phyloP scores from a whole-genome alignment of 2,888 invertebrate species.

The Euzophera pinguis region DNA sequence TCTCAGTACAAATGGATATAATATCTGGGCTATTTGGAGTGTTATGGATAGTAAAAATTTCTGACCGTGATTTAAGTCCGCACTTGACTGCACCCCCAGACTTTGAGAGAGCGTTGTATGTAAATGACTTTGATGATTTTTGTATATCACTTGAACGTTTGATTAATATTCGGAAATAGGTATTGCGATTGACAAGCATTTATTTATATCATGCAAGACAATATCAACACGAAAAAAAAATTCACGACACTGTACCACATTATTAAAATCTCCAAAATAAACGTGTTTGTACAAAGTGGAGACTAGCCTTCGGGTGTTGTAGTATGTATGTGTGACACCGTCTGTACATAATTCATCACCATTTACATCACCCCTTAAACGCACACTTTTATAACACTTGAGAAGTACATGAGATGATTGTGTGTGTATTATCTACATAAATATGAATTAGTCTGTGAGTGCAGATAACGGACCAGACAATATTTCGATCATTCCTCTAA shows the following conservation, averaged over 20 bases:
- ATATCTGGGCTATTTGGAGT: slow-evolving; percentile 18
- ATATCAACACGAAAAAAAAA: no score
- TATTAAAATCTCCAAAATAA: no score
- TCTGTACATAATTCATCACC: not conserved
- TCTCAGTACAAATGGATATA: slow-evolving; percentile 42
- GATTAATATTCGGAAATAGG: no score
- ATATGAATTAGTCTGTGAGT: slow-evolving; percentile 8
- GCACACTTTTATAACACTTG: slow-evolving; percentile 4
- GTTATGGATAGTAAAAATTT: slow-evolving; percentile 8
- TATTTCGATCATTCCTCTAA: slow-evolving; percentile 11
- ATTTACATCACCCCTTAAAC: not conserved
- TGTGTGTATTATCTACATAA: not conserved
- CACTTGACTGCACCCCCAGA: slow-evolving; percentile 23
- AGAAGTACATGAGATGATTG: slow-evolving; percentile 2
- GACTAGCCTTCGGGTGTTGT: not conserved
- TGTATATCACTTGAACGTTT: no score
- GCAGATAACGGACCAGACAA: slow-evolving; percentile 20
- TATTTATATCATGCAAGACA: no score
- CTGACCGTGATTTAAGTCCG: slow-evolving; percentile 12
- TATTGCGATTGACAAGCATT: no score
- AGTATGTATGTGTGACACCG: not conserved
- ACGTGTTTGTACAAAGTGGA: no score
- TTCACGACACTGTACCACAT: no score
- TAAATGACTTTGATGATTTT: not conserved
- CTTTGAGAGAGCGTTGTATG: not conserved